phyloP scores from a whole-genome alignment of 2,113 vertebrate genomes.

The Pseudorectes ferrugineus region DNA sequence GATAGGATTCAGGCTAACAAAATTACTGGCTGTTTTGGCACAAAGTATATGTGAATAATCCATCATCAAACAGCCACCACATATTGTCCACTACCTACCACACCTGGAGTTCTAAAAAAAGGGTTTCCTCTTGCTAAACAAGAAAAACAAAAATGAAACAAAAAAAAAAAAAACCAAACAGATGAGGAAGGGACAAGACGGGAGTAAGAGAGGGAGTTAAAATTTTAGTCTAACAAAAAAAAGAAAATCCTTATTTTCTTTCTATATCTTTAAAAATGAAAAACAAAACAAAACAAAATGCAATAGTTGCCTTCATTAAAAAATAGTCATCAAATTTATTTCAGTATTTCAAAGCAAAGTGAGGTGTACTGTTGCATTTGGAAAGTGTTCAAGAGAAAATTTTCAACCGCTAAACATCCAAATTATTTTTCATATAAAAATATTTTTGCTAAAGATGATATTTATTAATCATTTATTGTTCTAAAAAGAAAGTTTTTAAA shows the following conservation, averaged over 20 bases:
- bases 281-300: not conserved
- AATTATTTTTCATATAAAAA: not conserved
- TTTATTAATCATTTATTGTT: not conserved
- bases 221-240: not conserved
- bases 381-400: not conserved
- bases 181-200: accelerated
- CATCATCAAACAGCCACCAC: not conserved
- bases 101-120: not conserved
- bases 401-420: not conserved
- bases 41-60: not conserved
- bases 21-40: not conserved
- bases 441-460: not conserved
- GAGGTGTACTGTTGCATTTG: not conserved
- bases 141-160: not conserved
- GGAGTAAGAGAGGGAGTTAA: not conserved
- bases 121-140: not conserved
- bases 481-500: not conserved
- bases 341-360: not conserved
- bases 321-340: not conserved
- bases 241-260: accelerated
- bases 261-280: not conserved
- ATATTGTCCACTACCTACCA: not conserved
- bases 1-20: not conserved
- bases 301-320: not conserved
- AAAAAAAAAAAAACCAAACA: not conserved